Base-by-base conservation (phyloP, 2,113 vertebrate genomes). In the Pseudopipra pipra region DNA sequence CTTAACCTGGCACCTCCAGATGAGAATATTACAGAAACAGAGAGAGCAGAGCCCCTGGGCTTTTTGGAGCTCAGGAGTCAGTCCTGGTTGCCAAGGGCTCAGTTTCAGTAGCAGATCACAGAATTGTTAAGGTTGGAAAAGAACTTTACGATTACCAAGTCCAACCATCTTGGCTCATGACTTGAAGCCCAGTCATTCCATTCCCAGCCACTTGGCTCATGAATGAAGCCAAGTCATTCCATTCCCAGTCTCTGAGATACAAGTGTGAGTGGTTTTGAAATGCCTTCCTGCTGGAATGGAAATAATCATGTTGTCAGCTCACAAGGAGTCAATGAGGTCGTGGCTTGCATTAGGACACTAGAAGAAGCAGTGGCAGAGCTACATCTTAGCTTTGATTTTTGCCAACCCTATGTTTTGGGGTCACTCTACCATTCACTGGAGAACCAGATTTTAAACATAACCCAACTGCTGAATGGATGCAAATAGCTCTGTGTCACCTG, bases 251-350 rank as follows among this genome's bases (percentile, higher is more conserved):
- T 73, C 47, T 54, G 31, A 85, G 44, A 49, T 63, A 83, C 2
- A n/a, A 28, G 14, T 39, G 8, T 56, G 71, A 46, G 25, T 22
- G 6, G 13, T 63, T 85, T 75, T 90, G 5, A 72, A 92, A 51
- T 65, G 30, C 30, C 27, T 72, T 90, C 23, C 56, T 90, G 8
- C 67, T 66, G 41, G 44, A 62, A 47, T 51, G 62, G 39, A 85
- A 51, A 43, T 55, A 72, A 54, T 62, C 0, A 1, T 23, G 18
- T 66, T 56, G 62, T 47, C 28, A 54, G n/a, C 37, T 87, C 2
- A 8, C 13, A 3, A 9, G 31, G 37, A 22, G 47, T 51, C 0
- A 0, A 10, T 4, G 4, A 79, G 35, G 18, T 52, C 2, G 1
- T 71, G 47, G 15, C 20, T 91, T 84, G 25, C 8, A 7, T 15